phyloP scores from a whole-genome alignment of 2,113 vertebrate genomes.

The Mirza zaza region DNA sequence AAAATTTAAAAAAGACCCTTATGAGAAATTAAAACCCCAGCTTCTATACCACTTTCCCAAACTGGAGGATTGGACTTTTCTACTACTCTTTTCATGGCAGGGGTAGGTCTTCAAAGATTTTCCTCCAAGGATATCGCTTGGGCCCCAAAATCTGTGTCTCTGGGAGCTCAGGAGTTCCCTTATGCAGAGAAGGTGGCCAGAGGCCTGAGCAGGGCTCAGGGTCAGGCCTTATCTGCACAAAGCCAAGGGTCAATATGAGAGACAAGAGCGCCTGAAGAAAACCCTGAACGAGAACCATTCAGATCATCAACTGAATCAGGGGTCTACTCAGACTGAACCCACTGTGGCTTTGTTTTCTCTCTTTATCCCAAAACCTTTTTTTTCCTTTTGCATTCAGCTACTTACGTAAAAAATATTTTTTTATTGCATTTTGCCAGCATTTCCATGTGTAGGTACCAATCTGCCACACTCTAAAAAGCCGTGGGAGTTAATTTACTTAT shows the following conservation, averaged over 20 bases:
- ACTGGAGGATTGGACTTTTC: background rate
- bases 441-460: background rate
- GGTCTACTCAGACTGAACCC: background rate
- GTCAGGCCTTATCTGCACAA: background rate
- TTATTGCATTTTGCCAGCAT: constrained; percentile 4
- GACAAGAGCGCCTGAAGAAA: background rate
- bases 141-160: background rate
- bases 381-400: background rate
- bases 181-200: background rate
- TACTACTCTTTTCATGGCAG: background rate
- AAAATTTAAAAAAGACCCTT: too few relatives aligned
- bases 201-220: background rate
- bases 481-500: constrained; percentile 22
- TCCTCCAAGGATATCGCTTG: background rate
- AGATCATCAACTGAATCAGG: background rate
- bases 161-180: background rate
- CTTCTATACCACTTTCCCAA: background rate
- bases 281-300: background rate
- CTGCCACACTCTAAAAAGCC: background rate
- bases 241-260: background rate
- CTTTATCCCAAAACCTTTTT: background rate
- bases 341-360: background rate
- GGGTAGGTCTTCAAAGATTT: background rate
- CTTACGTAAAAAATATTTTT: constrained; percentile 32
- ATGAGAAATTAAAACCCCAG: background rate